Percentiles rank a stretch among this genome's conserved stretches.
Conservation (phyloP, 2,888 invertebrate genomes). For the Spicauda simplicius region DNA sequence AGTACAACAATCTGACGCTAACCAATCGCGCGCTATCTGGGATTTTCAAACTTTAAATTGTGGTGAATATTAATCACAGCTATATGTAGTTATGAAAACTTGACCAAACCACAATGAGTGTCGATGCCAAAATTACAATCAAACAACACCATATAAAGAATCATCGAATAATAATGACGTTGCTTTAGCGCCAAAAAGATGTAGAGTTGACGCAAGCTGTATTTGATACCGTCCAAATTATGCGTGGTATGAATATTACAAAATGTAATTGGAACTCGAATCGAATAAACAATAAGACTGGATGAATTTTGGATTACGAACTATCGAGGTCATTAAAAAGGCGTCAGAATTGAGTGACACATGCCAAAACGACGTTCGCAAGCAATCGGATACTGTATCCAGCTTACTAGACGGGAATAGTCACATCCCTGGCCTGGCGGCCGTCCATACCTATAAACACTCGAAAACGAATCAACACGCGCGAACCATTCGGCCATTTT, state of each 20-base stretch:
- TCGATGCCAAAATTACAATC: slow-evolving; percentile 51
- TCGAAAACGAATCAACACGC: slow-evolving; percentile 61
- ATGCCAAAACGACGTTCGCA: slow-evolving; percentile 51
- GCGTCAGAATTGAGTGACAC: slow-evolving; percentile 70
- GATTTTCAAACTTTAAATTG: background rate
- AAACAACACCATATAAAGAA: slow-evolving; percentile 56
- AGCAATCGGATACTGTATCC: slow-evolving; percentile 70
- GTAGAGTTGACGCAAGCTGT: slow-evolving; percentile 25
- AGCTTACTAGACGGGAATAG: slow-evolving; percentile 82
- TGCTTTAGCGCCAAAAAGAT: slow-evolving; percentile 38
- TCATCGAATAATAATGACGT: slow-evolving; percentile 40
- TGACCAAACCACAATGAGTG: slow-evolving; percentile 45
- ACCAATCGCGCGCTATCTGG: background rate
- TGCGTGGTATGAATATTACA: slow-evolving; percentile 23
- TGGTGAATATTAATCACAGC: background rate
- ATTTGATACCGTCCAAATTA: slow-evolving; percentile 26
- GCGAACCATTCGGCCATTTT: slow-evolving; percentile 56
- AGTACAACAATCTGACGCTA: background rate
- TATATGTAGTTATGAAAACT: slow-evolving; percentile 5
- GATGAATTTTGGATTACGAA: slow-evolving; percentile 1
- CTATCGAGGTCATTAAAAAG: slow-evolving; percentile 51
- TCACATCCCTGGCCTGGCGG: slow-evolving; percentile 82
- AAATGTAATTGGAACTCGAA: slow-evolving; percentile 15
- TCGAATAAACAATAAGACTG: slow-evolving; percentile 19
- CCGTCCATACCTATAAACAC: slow-evolving; percentile 66